These are phyloP conservation scores for Ooceraea biroi DNA, from an alignment of 1,140 invertebrate species.

Conservation along the genomic window DNA sequence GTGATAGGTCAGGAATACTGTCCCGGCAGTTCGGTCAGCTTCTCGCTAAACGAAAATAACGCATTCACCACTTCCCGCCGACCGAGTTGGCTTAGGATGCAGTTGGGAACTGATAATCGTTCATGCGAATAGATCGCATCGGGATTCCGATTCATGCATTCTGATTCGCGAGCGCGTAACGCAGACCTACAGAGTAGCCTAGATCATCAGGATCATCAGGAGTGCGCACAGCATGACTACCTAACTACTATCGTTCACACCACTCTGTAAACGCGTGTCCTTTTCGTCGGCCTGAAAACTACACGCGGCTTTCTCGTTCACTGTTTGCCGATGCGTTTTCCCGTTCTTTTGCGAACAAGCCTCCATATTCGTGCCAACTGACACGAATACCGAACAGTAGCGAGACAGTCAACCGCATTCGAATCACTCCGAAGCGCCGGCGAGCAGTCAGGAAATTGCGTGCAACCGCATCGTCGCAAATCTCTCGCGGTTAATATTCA, in stretches of 20 bases:
- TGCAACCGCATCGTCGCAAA: not conserved
- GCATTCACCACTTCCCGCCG: not conserved
- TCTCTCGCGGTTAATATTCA: conserved; percentile 26
- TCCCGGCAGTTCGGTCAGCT: conserved; percentile 5
- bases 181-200: too few species aligned
- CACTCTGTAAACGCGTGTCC: conserved; percentile 46
- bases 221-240: too few species aligned
- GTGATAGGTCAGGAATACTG: conserved; percentile 21
- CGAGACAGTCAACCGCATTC: conserved; percentile 50
- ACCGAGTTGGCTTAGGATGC: too few species aligned
- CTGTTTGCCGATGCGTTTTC: conserved; percentile 27
- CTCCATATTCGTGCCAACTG: conserved; percentile 52
- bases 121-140: too few species aligned
- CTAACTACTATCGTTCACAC: too few species aligned
- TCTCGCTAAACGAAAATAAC: conserved; percentile 5
- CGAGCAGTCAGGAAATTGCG: not conserved
- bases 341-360: conserved; percentile 63
- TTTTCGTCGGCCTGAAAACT: conserved; percentile 56
- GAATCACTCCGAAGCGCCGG: not conserved
- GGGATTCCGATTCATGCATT: too few species aligned
- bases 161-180: too few species aligned
- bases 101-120: too few species aligned
- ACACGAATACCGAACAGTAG: conserved; percentile 62
- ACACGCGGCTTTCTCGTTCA: conserved; percentile 19
- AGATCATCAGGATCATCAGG: too few species aligned